phyloP scores from a whole-genome alignment of 1,140 invertebrate species.

The Helicoverpa zea region DNA sequence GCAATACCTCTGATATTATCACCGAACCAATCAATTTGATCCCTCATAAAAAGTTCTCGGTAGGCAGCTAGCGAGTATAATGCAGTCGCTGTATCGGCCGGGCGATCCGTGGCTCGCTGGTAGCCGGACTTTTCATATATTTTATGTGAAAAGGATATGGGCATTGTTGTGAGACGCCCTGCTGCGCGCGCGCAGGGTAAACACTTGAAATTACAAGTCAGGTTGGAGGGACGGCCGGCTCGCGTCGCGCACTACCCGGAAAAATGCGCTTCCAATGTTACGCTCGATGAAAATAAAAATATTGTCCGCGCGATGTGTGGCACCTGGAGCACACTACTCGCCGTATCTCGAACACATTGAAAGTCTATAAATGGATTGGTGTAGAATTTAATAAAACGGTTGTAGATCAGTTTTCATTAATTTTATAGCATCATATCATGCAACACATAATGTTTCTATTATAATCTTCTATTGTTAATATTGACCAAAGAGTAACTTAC shows the following conservation, averaged over 20 bases:
- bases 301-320: constrained; percentile 52
- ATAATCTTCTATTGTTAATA: too few relatives aligned
- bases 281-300: constrained; percentile 78
- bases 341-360: too few relatives aligned
- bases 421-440: too few relatives aligned
- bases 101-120: constrained; percentile 77
- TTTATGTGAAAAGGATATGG: constrained; percentile 86
- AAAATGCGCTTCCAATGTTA: constrained; percentile 84
- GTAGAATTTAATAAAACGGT: too few relatives aligned
- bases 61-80: constrained; percentile 77
- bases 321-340: constrained; percentile 11
- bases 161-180: constrained; percentile 80
- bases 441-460: too few relatives aligned
- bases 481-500: background rate
- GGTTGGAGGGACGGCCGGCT: constrained; percentile 66
- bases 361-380: too few relatives aligned
- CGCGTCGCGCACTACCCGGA: constrained; percentile 55
- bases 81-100: constrained; percentile 74
- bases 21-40: constrained; percentile 85
- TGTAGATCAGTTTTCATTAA: too few relatives aligned
- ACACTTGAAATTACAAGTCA: constrained; percentile 85
- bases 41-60: constrained; percentile 84
- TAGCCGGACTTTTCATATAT: constrained; percentile 84
- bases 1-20: constrained; percentile 78
- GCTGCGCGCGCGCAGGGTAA: constrained; percentile 78